Evolutionary conservation across 2,888 invertebrate species (phyloP).

Genomic region (Griposia aprilina): DNA sequence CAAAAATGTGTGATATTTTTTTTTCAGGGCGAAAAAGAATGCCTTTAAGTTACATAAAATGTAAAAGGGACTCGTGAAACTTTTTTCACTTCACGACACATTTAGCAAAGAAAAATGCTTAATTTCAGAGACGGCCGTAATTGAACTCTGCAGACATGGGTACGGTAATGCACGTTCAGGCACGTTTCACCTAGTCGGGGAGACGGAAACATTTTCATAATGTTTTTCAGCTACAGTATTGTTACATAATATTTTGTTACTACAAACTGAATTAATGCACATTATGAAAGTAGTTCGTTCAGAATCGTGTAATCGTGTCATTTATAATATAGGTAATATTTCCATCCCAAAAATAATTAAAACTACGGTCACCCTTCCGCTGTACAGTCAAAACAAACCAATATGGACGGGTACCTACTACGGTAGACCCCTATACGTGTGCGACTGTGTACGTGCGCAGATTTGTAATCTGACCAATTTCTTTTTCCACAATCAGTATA

Average conservation of each 20-base stretch:
- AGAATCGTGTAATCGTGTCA: no score
- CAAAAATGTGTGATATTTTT: constrained; percentile 54
- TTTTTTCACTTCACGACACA: constrained; percentile 69
- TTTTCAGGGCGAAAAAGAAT: constrained; percentile 53
- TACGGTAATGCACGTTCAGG: constrained; percentile 63
- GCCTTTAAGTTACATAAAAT: constrained; percentile 55
- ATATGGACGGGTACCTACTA: no score
- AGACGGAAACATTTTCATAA: constrained; percentile 11
- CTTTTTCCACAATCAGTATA: no score
- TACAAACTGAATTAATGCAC: background rate
- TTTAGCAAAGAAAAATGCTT: constrained; percentile 69
- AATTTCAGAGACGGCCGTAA: constrained; percentile 66
- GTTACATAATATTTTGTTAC: background rate
- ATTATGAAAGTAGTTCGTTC: no score
- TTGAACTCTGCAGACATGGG: constrained; percentile 65
- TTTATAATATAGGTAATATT: no score
- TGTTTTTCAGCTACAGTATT: background rate
- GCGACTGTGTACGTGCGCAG: no score
- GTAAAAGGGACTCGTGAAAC: constrained; percentile 53
- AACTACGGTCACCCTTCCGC: no score
- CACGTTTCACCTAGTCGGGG: constrained; percentile 59
- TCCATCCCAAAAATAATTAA: no score
- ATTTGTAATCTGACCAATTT: no score
- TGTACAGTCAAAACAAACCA: no score
- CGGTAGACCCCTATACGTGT: no score